Evolutionary conservation across 2,888 invertebrate species (phyloP), one percentile per base, ranked within the genome.

Genomic region (Cephalotes varians): DNA sequence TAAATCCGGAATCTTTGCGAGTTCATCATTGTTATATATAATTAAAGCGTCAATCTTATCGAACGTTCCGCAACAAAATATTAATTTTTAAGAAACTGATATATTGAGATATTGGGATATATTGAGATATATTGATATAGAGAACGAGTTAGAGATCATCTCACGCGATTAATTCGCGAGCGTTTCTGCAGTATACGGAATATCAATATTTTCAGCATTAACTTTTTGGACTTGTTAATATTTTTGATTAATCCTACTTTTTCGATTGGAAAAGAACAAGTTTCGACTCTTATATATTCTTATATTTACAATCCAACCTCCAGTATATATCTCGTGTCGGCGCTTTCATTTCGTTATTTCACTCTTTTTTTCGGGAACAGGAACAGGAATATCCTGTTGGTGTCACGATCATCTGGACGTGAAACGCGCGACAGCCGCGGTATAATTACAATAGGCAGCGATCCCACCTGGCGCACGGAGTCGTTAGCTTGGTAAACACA

Each of bases 401-500:
- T 37, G 34, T 51, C 60, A 67, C 71, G 56, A 79, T 77, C 77
- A 54, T 54, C 47, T 40, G 40, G 72, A 60, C 74, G 79, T 51
- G 54, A 74, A 85, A 85, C 73, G 80, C 71, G 77, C 47, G 71
- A 84, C 69, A 62, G 84, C 79, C 85, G 44, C 83, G 77, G 87
- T 87, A 89, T 93, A 93, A 94, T 94, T 93, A 93, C 90, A 90
- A 92, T 88, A 91, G 64, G 91, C 88, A 89, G 91, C 92, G 91
- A 90, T 93, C 92, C 92, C 93, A 94, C 93, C 94, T 93, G 93
- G 94, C 81, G 85, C 84, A 15, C 89, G 86, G 81, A 92, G 92
- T 94, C 93, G 92, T 93, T 93, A 93, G 90, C 92, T 92, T 81
- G 89, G 90, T 91, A 93, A 93, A 93, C 93, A 93, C 93, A 91